phyloP scores from a whole-genome alignment of 53 echinoderm and acorn worm genomes.

The Mesocentrotus franciscanus region DNA sequence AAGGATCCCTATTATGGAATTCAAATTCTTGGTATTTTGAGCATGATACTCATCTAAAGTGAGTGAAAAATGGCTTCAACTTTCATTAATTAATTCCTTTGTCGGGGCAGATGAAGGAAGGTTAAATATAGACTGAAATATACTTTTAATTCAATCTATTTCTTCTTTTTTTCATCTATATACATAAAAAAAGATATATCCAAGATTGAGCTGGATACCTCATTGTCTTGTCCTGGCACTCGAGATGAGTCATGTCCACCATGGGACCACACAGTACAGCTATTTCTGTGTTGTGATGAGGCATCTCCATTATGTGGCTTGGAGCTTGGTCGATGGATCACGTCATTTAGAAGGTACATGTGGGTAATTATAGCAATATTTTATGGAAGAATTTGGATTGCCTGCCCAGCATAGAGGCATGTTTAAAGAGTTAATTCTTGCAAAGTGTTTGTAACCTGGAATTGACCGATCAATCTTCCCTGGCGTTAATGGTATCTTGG shows the following conservation, averaged over 20 bases:
- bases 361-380: not conserved
- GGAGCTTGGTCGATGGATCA: constrained; percentile 96
- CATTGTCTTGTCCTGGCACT: constrained; percentile 89
- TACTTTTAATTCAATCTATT: not conserved
- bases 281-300: constrained; percentile 86
- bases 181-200: not conserved
- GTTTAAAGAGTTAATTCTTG: not conserved
- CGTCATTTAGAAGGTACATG: constrained; percentile 89
- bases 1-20: too few relatives aligned
- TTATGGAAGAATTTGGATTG: too few relatives aligned
- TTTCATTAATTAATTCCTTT: not conserved
- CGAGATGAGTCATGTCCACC: constrained; percentile 86
- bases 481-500: too few relatives aligned
- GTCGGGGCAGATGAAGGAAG: too few relatives aligned
- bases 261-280: constrained; percentile 90
- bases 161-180: not conserved
- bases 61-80: too few relatives aligned
- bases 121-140: not conserved
- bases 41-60: too few relatives aligned
- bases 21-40: too few relatives aligned
- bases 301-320: constrained; percentile 82
- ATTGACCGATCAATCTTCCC: too few relatives aligned
- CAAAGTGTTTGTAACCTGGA: too few relatives aligned
- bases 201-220: constrained; percentile 84
- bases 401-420: not conserved